A percentile compares a stretch with the other conserved stretches of the same genome.
These are phyloP conservation scores for Amphilophus citrinellus DNA, from an alignment of 2,113 vertebrate species.

Conservation along the genomic window DNA sequence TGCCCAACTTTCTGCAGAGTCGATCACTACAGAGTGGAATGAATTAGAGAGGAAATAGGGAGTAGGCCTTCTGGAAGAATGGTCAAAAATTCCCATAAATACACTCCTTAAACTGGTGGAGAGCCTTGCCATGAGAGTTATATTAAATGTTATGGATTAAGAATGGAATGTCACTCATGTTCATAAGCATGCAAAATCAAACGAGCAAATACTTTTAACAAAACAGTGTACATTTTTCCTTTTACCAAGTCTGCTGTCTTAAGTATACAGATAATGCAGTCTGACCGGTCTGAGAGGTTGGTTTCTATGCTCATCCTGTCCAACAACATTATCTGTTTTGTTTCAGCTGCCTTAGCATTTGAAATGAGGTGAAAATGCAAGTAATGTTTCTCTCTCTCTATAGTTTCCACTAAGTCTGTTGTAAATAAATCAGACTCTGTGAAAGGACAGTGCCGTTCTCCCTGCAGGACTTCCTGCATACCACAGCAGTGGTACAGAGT, in stretches of 20 bases:
- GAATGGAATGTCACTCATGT: too few relatives aligned
- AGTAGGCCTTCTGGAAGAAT: too few relatives aligned
- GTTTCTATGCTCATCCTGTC: slow-evolving; percentile 28
- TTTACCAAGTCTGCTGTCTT: neutral
- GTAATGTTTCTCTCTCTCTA: neutral
- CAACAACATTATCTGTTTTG: slow-evolving; percentile 46
- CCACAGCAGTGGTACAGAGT: neutral
- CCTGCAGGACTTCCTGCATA: neutral
- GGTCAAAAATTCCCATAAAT: too few relatives aligned
- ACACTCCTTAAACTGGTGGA: too few relatives aligned
- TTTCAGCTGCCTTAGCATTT: slow-evolving; percentile 33
- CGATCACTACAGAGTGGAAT: too few relatives aligned
- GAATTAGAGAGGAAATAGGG: too few relatives aligned
- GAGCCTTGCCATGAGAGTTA: too few relatives aligned
- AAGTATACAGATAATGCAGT: slow-evolving; percentile 57
- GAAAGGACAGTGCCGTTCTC: neutral
- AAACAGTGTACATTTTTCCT: neutral
- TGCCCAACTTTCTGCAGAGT: too few relatives aligned
- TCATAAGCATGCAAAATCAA: too few relatives aligned
- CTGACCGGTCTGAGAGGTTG: slow-evolving; percentile 58
- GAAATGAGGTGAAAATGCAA: slow-evolving; percentile 14
- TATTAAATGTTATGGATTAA: too few relatives aligned
- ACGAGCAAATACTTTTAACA: too few relatives aligned
- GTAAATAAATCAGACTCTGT: neutral
- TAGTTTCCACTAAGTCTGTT: neutral